These are phyloP conservation scores for Pteronura brasiliensis DNA, from an alignment of 2,113 vertebrate species.

Conservation along the genomic window DNA sequence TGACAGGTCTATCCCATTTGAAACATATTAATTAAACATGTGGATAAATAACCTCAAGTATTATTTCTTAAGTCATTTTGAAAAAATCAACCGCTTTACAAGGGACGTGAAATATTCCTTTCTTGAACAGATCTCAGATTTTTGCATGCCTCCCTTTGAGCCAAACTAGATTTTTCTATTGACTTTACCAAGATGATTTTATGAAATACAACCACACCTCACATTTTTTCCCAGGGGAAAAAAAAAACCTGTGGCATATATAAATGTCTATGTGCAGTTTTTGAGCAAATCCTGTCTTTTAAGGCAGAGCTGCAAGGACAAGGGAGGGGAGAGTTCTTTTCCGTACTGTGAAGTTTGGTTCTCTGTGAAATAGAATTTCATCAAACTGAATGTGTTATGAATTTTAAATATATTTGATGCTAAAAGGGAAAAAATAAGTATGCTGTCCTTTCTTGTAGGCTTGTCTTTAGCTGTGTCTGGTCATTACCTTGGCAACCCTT, in stretches of 20 bases:
- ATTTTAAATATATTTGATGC: slow-evolving; percentile 83
- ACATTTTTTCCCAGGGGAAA: not conserved
- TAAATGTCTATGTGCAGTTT: not conserved
- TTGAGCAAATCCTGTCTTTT: not conserved
- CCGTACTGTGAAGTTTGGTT: slow-evolving; percentile 75
- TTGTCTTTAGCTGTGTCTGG: slow-evolving; percentile 90
- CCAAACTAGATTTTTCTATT: slow-evolving; percentile 5
- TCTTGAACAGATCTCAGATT: not conserved
- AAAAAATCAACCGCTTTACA: not conserved
- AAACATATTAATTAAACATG: not conserved
- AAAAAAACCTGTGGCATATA: not conserved
- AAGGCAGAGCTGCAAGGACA: slow-evolving; percentile 10
- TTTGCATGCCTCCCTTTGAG: not conserved
- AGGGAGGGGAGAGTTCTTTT: slow-evolving; percentile 60
- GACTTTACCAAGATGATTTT: slow-evolving; percentile 1
- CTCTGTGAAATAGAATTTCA: slow-evolving; percentile 80
- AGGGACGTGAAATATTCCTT: not conserved
- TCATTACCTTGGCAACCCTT: slow-evolving; percentile 92
- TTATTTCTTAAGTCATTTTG: slow-evolving; percentile 10
- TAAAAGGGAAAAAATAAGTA: slow-evolving; percentile 86
- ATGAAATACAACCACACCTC: not conserved
- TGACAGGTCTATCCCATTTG: not conserved
- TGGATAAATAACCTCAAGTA: not conserved
- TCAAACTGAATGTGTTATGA: slow-evolving; percentile 77
- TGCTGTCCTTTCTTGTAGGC: slow-evolving; percentile 88